Base-by-base conservation (phyloP, 92 coral and sea anemone species). In the Porites lobata region DNA sequence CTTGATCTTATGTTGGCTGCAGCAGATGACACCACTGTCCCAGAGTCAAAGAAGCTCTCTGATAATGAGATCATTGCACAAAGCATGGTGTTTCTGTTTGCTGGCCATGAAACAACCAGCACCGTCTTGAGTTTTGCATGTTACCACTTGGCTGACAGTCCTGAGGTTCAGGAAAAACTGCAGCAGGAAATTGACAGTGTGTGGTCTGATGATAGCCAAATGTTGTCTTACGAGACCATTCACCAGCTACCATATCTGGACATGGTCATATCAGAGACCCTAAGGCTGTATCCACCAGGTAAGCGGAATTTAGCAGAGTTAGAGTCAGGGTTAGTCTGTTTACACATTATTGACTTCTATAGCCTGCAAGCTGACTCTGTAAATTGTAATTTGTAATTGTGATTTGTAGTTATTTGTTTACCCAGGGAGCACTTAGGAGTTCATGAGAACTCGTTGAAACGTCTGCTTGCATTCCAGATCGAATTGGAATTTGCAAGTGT, bases 81-180 rank as follows among this genome's bases (percentile, higher is more conserved):
- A 79, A 75, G 95, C 75, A 57, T 91, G 6, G 67, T 87, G 11
- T 95, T 93, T 76, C 85, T 95, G 54, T 26, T 94, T 59, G 98
- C 96, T 12, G 98, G 98, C 7, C 87, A 93, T 81, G 98, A 95
- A 66, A 93, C 96, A 19, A 78, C 94, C 21, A 94, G 94, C 26
- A 86, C 88, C 4, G 85, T 96, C 6, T 88, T 93, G 15, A 77
- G 94, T 8, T 70, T 95, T 51, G 73, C 69, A 18, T 95, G 93
- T 71, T 87, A 95, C 87, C 69, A 91, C 61, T 56, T 95, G 65
- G 96, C 98, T 17, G 85, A 83, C 85, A 89, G 84, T 78, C 94
- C 96, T 62, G 92, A 86, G 22, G 70, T 95, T 62, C 98, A 95
- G 80, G 88, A 89, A 67, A 82, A 78, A 22, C 86, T 94, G 11